A percentile compares a stretch with the other conserved stretches of the same genome.
Conservation (phyloP, 1,140 invertebrate genomes). For the Papilio machaon region DNA sequence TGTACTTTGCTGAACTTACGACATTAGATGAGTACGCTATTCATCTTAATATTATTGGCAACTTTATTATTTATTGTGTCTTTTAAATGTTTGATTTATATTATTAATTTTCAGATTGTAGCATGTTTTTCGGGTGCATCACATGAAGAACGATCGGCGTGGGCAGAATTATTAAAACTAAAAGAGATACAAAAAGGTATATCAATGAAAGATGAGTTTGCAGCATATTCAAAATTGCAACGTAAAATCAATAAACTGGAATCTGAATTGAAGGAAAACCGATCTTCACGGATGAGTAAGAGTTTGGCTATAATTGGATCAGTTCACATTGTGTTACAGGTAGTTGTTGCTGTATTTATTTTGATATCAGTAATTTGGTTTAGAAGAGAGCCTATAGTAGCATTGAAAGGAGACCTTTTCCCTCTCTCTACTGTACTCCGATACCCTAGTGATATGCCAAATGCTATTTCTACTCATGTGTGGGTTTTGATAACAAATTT, state of each 20-base stretch:
- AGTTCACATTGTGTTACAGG: constrained; percentile 67
- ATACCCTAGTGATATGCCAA: constrained; percentile 74
- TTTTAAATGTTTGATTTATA: not conserved
- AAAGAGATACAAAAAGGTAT: constrained; percentile 69
- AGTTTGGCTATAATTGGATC: constrained; percentile 69
- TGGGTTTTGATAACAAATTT: constrained; percentile 78
- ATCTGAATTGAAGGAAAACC: constrained; percentile 64
- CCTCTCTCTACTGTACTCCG: constrained; percentile 69
- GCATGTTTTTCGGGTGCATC: constrained; percentile 69
- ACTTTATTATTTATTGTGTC: not conserved
- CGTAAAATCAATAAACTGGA: constrained; percentile 76
- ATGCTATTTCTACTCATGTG: constrained; percentile 75
- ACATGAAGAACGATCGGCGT: constrained; percentile 64
- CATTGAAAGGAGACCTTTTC: constrained; percentile 70
- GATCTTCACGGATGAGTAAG: constrained; percentile 64
- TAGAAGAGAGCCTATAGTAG: constrained; percentile 70
- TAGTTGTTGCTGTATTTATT: constrained; percentile 62
- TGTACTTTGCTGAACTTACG: not conserved
- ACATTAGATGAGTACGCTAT: not conserved
- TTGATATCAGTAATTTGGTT: constrained; percentile 72
- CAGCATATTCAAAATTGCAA: constrained; percentile 78
- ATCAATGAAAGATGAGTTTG: constrained; percentile 81
- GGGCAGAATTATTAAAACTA: constrained; percentile 66
- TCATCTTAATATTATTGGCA: not conserved
- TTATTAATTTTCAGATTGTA: constrained; percentile 66